Evolutionary conservation across 1,140 invertebrate genomes (phyloP), one percentile per base, ranked within the genome.

Genomic region (Aphaenogaster rudis): DNA sequence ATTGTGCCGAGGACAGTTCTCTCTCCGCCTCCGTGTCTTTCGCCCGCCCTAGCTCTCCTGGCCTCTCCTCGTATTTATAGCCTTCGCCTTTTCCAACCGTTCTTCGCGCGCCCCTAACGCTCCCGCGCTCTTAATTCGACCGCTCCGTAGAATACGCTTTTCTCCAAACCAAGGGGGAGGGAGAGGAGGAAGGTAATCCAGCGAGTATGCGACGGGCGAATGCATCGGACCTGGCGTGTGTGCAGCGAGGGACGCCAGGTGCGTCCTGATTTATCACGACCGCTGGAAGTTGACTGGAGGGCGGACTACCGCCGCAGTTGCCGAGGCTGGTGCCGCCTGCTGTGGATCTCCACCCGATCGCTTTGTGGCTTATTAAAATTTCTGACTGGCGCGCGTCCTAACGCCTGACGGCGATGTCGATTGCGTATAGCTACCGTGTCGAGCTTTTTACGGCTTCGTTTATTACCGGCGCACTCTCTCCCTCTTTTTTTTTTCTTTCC

Each of bases 1-100:
- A 94, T 93, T 94, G 92, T 93, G 85, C 90, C 80, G 90, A 87
- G 61, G 88, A 89, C 86, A 88, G 78, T 84, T 63, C 72, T 91
- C 86, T 88, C 91, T 90, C 88, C 86, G 57, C 63, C 81, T 82
- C 21, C 76, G 90, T 90, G 86, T 91, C 48, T 48, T 76, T 64
- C 77, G 78, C 82, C 89, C 59, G 59, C 72, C 72, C 81, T 74
- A 45, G n/a, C 15, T 17, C 80, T 45, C 15, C 21, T 36, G 7
- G 11, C 7, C 42, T 57, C 63, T 57, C 87, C 77, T 80, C 76
- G 86, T 94, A 93, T 94, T 93, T 92, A 91, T 91, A 90, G 88
- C 85, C 88, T 89, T 91, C 91, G 90, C 69, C 90, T 90, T 90
- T 91, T 91, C 90, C 90, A 54, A 48, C 74, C 80, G 86, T 64